Evolutionary conservation across 2,113 vertebrate species (phyloP).

Genomic region (Sakesphorus luctuosus): DNA sequence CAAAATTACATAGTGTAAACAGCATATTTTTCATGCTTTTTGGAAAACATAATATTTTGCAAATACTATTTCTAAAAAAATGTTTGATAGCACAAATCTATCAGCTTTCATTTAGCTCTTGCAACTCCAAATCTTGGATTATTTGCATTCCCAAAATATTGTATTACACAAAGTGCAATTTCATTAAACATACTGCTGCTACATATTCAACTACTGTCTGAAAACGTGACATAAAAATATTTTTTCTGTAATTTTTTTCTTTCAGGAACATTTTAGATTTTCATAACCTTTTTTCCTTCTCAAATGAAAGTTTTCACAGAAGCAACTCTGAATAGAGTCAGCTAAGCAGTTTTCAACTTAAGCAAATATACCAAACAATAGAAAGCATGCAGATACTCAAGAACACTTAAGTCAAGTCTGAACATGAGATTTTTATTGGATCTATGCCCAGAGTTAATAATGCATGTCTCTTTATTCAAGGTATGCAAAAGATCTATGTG

Average conservation of each 20-base stretch:
- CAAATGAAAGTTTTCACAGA: neutral
- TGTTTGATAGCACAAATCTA: fast-evolving
- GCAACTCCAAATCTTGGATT: neutral
- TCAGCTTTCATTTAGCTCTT: neutral
- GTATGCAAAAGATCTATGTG: neutral
- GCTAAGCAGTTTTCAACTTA: neutral
- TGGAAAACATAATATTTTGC: neutral
- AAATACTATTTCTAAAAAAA: neutral
- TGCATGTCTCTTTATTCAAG: neutral
- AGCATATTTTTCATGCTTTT: neutral
- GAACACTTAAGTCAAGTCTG: neutral
- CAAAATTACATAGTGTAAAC: fast-evolving
- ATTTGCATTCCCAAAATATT: neutral
- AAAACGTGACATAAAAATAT: neutral
- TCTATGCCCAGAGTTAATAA: neutral
- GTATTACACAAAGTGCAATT: neutral
- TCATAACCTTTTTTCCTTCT: neutral
- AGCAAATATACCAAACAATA: neutral
- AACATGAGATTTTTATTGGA: neutral
- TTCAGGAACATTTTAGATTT: neutral
- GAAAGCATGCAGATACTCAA: neutral
- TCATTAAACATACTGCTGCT: neutral
- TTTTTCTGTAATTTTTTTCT: neutral
- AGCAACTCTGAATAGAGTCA: neutral
- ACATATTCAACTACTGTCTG: neutral